Evolutionary conservation across 2,113 vertebrate genomes (phyloP), one percentile per base, ranked within the genome.

Genomic region (Chamaea fasciata): DNA sequence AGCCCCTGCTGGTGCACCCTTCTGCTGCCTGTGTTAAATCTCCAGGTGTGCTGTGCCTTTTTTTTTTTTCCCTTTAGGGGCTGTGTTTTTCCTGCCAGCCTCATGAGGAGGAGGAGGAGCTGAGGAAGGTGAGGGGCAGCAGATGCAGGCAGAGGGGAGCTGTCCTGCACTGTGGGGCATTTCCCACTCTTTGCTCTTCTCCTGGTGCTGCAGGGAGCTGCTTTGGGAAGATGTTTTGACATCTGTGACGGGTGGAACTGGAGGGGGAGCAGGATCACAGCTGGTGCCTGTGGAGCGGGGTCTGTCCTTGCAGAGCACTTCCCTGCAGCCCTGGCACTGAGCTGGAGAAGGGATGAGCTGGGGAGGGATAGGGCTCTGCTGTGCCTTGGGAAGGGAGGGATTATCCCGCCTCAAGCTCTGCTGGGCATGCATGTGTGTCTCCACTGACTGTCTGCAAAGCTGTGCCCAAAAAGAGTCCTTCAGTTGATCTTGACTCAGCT

Each of bases 221-320:
- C 0, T 0, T 21, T 21, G 12, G 30, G 74, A 31, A 24, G 50
- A 9, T 55, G 9, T 30, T 82, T 67, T 47, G 60, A 7, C 2
- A 3, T 9, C 3, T n/a, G 23, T 22, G 50, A 22, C 39, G 62
- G 26, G 18, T 71, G 5, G 50, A 37, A 49, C 4, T 0, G 0
- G 0, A 1, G 11, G 20, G 35, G 21, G 10, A 59, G 35, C 39
- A 47, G 44, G 62, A 55, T 9, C 4, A 0, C 21, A 75, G 62
- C 75, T 82, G 70, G 33, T 79, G 44, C 47, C 28, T 7, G 23
- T 37, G 73, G 81, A 52, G 56, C 37, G n/a, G 33, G 21, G 37
- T 17, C 15, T 35, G 24, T 52, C 4, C 1, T 73, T 42, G 31
- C 42, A 37, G 28, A 52, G n/a, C 33, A 50, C 15, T 75, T 47